Conservation (phyloP, 2,797 vertebrate species). For the Acipenser ruthenus region DNA sequence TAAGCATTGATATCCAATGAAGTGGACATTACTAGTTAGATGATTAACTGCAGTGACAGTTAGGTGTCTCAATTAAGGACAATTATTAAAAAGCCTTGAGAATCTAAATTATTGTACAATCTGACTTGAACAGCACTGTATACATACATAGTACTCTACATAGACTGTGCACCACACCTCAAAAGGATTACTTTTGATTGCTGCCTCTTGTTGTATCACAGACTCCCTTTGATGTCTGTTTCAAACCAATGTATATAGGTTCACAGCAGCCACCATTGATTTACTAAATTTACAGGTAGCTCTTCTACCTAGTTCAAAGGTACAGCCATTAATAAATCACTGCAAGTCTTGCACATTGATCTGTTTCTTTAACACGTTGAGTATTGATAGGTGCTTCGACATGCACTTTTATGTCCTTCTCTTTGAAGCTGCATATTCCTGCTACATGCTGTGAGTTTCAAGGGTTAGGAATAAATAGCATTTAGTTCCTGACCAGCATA, state of each 20-base stretch:
- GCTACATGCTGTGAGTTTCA: neutral
- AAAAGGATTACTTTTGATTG: conserved; percentile 11
- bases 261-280: conserved; percentile 13
- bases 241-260: conserved; percentile 12
- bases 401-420: conserved; percentile 57
- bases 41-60: too few species aligned
- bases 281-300: conserved; percentile 26
- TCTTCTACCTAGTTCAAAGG: conserved; percentile 47
- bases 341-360: conserved; percentile 43
- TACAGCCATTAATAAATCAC: neutral
- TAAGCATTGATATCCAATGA: too few species aligned
- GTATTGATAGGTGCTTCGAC: conserved; percentile 58
- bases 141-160: neutral
- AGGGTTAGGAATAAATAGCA: conserved; percentile 7
- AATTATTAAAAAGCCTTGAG: too few species aligned
- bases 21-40: too few species aligned
- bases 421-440: conserved; percentile 46
- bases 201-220: conserved; percentile 7
- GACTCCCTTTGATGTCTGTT: conserved; percentile 10
- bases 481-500: conserved; percentile 1
- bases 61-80: too few species aligned
- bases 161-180: conserved; percentile 5
- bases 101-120: too few species aligned
- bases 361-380: conserved; percentile 45
- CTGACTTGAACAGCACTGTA: too few species aligned